These are phyloP conservation scores for Penaeus vannamei DNA, from an alignment of 1,140 invertebrate genomes.

Conservation along the genomic window DNA sequence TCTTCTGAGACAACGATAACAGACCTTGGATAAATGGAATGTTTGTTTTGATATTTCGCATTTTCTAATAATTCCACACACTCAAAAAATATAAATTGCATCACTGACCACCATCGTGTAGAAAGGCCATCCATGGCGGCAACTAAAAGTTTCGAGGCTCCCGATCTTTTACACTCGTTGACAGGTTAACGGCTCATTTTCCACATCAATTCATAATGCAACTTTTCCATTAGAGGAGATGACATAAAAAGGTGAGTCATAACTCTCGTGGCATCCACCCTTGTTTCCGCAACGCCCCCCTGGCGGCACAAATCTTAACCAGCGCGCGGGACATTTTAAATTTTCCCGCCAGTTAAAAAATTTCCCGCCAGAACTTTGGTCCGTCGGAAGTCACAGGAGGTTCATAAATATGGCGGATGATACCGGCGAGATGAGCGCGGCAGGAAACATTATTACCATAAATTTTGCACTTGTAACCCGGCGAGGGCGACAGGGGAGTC, in stretches of 20 bases:
- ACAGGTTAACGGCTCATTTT: conserved; percentile 58
- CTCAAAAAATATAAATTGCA: no score
- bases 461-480: conserved; percentile 66
- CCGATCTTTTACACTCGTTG: conserved; percentile 48
- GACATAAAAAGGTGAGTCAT: conserved; percentile 38
- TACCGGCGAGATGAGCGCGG: conserved; percentile 64
- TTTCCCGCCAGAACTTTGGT: conserved; percentile 61
- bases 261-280: conserved; percentile 52
- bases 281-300: conserved; percentile 61
- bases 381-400: conserved; percentile 65
- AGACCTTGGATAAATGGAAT: no score
- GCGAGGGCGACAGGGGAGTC: conserved; percentile 60
- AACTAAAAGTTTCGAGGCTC: background rate
- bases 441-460: conserved; percentile 66
- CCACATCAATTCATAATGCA: conserved; percentile 60
- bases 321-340: conserved; percentile 59
- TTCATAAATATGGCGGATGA: conserved; percentile 66
- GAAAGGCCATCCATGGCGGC: no score
- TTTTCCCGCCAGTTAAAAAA: conserved; percentile 64
- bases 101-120: no score
- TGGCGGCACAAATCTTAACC: conserved; percentile 62
- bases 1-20: no score
- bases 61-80: no score
- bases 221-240: conserved; percentile 62
- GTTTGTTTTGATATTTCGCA: no score